Evolutionary conservation across 2,113 vertebrate genomes (phyloP), one percentile per base, ranked within the genome.

Genomic region (Bufo bufo): DNA sequence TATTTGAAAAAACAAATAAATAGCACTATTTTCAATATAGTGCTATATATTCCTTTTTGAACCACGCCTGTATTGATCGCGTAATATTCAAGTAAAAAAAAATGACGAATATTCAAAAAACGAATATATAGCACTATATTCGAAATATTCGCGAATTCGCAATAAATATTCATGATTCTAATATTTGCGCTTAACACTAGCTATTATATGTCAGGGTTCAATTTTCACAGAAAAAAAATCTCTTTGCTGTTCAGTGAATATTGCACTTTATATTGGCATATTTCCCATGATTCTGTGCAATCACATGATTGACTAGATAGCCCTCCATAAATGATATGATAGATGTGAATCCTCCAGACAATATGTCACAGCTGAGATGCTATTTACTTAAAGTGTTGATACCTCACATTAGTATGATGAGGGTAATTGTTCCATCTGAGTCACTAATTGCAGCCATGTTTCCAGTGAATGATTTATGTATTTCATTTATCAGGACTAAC

Each of bases 351-450:
- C 78, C 47, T 81, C 16, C 20, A 14, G 58, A 5, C 16, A 82
- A 63, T 82, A 82, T 54, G 17, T 58, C 52, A 56, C 45, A 19
- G 61, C 74, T 33, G 33, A 33, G 33, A 33, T 33, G 33, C 33
- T 33, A 86, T 86, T 77, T 85, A 14, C 23, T 65, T 77, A 50
- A 77, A 65, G 19, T 52, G 56, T 45, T 20, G 19, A 65, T 65
- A n/a, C 74, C 14, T 20, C 4, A 23, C 43, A 86, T 78, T 78
- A 77, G 52, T 54, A 49, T 77, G 11, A 78, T 75, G 72, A n/a
- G 58, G 58, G 43, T 19, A 33, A 86, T 52, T 78, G 85, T 54
- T 65, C 54, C 20, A 23, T 86, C n/a, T 33, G 33, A 33, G 33
- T 33, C 33, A 33, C 33, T 33, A 33, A 79, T 86, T 78, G 77